Conservation (phyloP, 2,797 vertebrate genomes). For the Neosilurus hyrtlii region DNA sequence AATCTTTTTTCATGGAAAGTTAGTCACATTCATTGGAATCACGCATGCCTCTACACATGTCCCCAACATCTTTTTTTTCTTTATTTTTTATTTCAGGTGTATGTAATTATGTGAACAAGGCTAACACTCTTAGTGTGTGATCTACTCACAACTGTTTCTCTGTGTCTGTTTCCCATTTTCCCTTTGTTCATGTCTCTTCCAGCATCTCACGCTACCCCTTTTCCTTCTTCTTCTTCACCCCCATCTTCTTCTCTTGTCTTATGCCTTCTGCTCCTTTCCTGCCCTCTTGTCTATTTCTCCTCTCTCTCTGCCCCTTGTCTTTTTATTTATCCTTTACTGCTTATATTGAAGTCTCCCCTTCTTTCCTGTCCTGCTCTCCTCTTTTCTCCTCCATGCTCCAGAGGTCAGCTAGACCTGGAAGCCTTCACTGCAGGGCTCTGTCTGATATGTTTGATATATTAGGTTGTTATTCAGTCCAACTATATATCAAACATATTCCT, state of each 20-base stretch:
- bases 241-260: background rate
- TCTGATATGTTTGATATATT: slow-evolving; percentile 99
- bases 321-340: slow-evolving; percentile 42
- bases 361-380: slow-evolving; percentile 45
- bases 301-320: slow-evolving; percentile 33
- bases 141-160: slow-evolving; percentile 4
- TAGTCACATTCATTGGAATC: background rate
- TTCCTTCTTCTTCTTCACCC: slow-evolving; percentile 6
- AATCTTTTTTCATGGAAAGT: slow-evolving; percentile 17
- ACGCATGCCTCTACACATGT: slow-evolving; percentile 11
- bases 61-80: background rate
- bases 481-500: slow-evolving; percentile 99
- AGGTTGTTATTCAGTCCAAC: slow-evolving; percentile 99
- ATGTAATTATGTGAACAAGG: background rate
- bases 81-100: background rate
- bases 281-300: slow-evolving; percentile 31
- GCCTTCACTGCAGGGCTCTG: slow-evolving; percentile 96
- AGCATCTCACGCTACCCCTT: background rate
- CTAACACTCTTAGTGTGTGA: slow-evolving; percentile 21
- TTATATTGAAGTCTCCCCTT: slow-evolving; percentile 45
- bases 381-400: slow-evolving; percentile 60
- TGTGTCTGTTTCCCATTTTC: background rate
- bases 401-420: slow-evolving; percentile 83
- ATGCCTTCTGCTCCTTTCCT: slow-evolving; percentile 30
- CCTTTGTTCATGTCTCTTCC: background rate